Evolutionary conservation across 2,797 vertebrate species (phyloP).

Genomic region (Poliocrania exsul): DNA sequence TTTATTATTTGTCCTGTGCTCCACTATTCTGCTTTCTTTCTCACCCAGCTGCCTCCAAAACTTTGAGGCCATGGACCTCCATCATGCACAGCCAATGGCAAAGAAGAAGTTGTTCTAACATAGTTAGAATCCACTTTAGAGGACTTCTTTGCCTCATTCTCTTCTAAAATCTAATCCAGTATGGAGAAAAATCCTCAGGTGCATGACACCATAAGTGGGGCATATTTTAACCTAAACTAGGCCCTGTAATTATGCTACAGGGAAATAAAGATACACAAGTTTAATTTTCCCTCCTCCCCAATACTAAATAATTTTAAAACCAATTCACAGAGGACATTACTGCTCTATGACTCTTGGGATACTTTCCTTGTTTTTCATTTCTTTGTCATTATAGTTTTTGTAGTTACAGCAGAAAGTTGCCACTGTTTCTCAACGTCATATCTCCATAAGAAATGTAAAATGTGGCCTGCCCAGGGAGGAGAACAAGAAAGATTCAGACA

Average conservation of each 20-base stretch:
- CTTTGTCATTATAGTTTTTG: not conserved
- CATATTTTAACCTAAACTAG: not conserved
- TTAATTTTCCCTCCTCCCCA: not conserved
- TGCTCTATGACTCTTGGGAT: accelerated
- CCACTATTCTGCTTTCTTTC: not conserved
- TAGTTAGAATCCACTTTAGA: not conserved
- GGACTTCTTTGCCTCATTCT: not conserved
- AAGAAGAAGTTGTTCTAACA: not conserved
- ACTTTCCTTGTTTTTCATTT: not conserved
- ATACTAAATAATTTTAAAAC: not conserved
- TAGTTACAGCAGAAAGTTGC: not conserved
- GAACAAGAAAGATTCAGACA: not conserved
- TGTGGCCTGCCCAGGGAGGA: not conserved
- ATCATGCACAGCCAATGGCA: too few relatives aligned
- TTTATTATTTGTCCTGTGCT: not conserved
- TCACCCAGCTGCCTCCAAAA: not conserved
- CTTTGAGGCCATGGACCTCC: not conserved
- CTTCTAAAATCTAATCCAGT: not conserved
- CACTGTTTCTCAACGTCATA: not conserved
- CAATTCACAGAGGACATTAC: not conserved
- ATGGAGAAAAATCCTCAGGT: not conserved
- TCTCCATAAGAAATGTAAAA: not conserved
- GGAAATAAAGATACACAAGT: not conserved
- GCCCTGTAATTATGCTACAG: not conserved
- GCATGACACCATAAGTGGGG: not conserved